phyloP scores from a whole-genome alignment of 2,888 invertebrate genomes.

The Pseudeuparius sepicola region DNA sequence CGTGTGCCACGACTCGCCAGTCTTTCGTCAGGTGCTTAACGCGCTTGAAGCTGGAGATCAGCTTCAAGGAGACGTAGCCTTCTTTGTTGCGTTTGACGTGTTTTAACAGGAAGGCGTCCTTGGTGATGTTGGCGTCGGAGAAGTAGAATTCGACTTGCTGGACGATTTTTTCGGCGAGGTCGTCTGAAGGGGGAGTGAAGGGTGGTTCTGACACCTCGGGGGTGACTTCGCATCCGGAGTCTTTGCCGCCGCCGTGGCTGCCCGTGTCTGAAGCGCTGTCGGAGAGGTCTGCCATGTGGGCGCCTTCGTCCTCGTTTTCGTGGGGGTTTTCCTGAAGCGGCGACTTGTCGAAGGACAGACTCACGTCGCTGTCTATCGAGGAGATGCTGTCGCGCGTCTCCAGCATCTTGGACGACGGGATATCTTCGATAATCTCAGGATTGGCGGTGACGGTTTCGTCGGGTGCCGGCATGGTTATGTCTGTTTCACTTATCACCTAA shows the following conservation, averaged over 20 bases:
- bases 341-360: slow-evolving; percentile 43
- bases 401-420: slow-evolving; percentile 39
- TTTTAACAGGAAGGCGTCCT: slow-evolving; percentile 90
- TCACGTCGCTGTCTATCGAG: slow-evolving; percentile 51
- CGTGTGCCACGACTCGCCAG: slow-evolving; percentile 85
- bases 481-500: too few relatives aligned
- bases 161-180: slow-evolving; percentile 67
- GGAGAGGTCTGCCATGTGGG: slow-evolving; percentile 51
- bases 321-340: slow-evolving; percentile 29
- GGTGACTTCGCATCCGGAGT: slow-evolving; percentile 58
- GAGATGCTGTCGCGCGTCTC: slow-evolving; percentile 51
- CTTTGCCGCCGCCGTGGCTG: slow-evolving; percentile 53
- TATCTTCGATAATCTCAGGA: background rate
- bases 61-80: slow-evolving; percentile 88
- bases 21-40: slow-evolving; percentile 91
- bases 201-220: slow-evolving; percentile 47
- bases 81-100: slow-evolving; percentile 92
- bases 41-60: slow-evolving; percentile 90
- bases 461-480: slow-evolving; percentile 33
- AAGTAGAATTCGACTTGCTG: slow-evolving; percentile 93
- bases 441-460: slow-evolving; percentile 15
- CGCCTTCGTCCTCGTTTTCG: slow-evolving; percentile 48
- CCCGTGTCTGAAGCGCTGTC: slow-evolving; percentile 56
- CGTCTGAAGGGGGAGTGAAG: slow-evolving; percentile 62
- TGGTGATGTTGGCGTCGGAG: slow-evolving; percentile 88